A percentile compares a stretch with the other conserved stretches of the same genome.
phyloP scores from a whole-genome alignment of 2,113 vertebrate genomes.

The Sarotherodon lohbergeri region DNA sequence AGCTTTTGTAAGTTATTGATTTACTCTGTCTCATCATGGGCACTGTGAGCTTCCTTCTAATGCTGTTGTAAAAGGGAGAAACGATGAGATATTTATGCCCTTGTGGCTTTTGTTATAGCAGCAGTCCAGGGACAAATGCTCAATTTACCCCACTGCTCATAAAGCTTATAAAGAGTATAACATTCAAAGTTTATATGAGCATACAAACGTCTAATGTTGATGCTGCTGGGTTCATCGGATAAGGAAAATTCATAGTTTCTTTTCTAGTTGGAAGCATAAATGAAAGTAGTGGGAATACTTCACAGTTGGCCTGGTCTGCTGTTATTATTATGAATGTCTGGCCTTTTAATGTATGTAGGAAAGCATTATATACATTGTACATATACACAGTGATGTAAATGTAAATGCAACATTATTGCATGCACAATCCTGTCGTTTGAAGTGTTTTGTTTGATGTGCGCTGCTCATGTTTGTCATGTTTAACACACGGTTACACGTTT shows the following conservation, averaged over 20 bases:
- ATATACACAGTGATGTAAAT: background rate
- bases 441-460: background rate
- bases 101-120: background rate
- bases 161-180: background rate
- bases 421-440: background rate
- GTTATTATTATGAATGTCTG: background rate
- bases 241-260: background rate
- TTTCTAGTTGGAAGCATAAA: background rate
- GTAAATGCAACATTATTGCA: background rate
- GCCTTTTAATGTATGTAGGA: background rate
- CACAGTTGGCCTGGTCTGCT: background rate
- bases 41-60: background rate
- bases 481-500: background rate
- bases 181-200: background rate
- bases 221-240: background rate
- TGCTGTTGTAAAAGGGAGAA: background rate
- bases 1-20: background rate
- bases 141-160: background rate
- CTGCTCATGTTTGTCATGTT: background rate
- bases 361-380: background rate
- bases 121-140: background rate
- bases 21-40: background rate
- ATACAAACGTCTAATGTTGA: background rate
- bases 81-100: slow-evolving; percentile 4
- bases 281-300: background rate